Evolutionary conservation across 2,888 invertebrate genomes (phyloP).

Genomic region (Drosophila kanekoi): DNA sequence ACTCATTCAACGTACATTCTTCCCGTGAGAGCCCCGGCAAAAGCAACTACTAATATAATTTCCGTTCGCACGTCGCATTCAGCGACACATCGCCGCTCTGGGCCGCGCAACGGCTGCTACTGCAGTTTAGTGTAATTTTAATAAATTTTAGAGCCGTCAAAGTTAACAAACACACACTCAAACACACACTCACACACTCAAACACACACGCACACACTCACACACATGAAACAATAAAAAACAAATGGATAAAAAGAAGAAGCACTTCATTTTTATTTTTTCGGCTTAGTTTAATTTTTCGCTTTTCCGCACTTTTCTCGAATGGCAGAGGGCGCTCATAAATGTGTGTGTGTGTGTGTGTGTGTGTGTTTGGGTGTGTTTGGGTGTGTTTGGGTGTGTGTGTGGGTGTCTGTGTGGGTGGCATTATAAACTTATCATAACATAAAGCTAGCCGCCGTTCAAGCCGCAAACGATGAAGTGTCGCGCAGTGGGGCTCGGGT

Average conservation of each 20-base stretch:
- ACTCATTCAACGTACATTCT: slow-evolving; percentile 35
- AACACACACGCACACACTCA: slow-evolving; percentile 5
- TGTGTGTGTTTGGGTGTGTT: slow-evolving; percentile 18
- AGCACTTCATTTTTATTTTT: slow-evolving; percentile 46
- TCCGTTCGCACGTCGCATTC: slow-evolving; percentile 33
- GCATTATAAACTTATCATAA: slow-evolving; percentile 74
- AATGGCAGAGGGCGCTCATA: not conserved
- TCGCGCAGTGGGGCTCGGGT: not conserved
- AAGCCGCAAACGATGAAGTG: slow-evolving; percentile 66
- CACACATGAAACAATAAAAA: slow-evolving; percentile 3
- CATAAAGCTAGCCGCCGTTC: slow-evolving; percentile 70
- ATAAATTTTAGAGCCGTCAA: slow-evolving; percentile 47
- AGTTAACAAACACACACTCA: slow-evolving; percentile 31
- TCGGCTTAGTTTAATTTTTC: slow-evolving; percentile 38
- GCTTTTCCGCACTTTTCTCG: slow-evolving; percentile 22
- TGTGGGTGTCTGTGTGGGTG: slow-evolving; percentile 18
- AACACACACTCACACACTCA: slow-evolving; percentile 8
- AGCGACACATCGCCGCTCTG: slow-evolving; percentile 28
- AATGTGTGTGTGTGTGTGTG: slow-evolving; percentile 17
- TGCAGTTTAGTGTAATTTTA: slow-evolving; percentile 54
- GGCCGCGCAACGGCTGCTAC: slow-evolving; percentile 8
- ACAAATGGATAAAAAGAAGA: slow-evolving; percentile 3
- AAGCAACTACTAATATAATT: slow-evolving; percentile 57
- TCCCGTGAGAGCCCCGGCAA: slow-evolving; percentile 23
- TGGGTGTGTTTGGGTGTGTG: slow-evolving; percentile 12